Conservation (phyloP, 2,888 invertebrate species). For the Thymelicus acteon region DNA sequence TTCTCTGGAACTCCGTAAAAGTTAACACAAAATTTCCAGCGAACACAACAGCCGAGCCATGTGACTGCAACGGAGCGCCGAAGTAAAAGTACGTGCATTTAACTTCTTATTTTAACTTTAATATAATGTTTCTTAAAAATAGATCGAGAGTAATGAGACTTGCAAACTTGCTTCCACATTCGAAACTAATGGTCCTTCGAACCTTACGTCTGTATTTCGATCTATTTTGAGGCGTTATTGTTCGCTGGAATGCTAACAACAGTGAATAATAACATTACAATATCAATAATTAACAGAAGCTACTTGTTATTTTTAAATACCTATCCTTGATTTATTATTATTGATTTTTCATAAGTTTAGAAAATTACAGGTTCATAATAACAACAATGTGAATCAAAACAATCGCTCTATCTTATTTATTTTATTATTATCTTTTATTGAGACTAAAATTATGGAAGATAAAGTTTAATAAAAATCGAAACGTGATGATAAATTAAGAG, state of each 20-base stretch:
- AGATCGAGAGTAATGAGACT: conserved; percentile 48
- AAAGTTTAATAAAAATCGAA: no score
- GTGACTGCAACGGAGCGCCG: conserved; percentile 68
- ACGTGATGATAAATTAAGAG: no score
- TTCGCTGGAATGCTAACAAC: conserved; percentile 12
- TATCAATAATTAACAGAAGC: background rate
- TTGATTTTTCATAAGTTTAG: no score
- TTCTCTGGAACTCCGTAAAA: conserved; percentile 42
- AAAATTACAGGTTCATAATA: no score
- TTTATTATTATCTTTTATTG: no score
- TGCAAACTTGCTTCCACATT: conserved; percentile 38
- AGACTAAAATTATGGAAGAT: no score
- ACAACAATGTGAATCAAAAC: no score
- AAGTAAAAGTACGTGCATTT: conserved; percentile 72
- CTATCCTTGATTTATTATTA: no score
- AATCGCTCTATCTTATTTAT: no score
- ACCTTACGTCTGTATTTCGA: conserved; percentile 45
- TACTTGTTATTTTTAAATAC: no score
- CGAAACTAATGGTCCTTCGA: background rate
- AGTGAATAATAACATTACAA: conserved; percentile 34
- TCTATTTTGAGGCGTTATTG: conserved; percentile 38
- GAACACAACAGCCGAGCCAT: conserved; percentile 68
- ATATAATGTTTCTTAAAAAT: conserved; percentile 62
- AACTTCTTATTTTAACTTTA: conserved; percentile 63
- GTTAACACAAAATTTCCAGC: conserved; percentile 64